These are phyloP conservation scores for Metacarcinus magister DNA, from an alignment of 2,888 invertebrate genomes.

Conservation along the genomic window DNA sequence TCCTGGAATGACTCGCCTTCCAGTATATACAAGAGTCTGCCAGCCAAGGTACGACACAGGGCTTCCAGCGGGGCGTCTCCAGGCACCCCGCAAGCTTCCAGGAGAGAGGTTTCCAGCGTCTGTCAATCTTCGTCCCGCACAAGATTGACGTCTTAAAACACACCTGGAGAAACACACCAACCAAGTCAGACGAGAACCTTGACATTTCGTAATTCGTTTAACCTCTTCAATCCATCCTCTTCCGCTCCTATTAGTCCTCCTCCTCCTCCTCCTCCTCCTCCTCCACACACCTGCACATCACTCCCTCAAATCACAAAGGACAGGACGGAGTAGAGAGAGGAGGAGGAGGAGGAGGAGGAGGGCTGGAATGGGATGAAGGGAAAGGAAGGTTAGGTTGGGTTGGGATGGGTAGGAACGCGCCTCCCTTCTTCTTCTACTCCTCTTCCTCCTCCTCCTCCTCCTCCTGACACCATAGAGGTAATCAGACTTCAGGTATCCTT, in stretches of 20 bases:
- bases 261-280: neutral
- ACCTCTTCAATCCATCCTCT: neutral
- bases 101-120: neutral
- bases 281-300: neutral
- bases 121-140: neutral
- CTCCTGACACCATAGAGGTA: too few species aligned
- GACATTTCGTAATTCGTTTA: neutral
- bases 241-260: neutral
- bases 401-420: too few species aligned
- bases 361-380: neutral
- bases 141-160: neutral
- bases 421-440: too few species aligned
- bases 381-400: neutral
- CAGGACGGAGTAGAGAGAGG: neutral
- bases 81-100: neutral
- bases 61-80: too few species aligned
- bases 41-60: too few species aligned
- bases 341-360: neutral
- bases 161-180: neutral
- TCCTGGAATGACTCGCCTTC: too few species aligned
- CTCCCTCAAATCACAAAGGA: neutral
- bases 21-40: too few species aligned
- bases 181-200: neutral
- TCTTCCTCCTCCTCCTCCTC: too few species aligned
- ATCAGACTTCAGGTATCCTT: too few species aligned